These are phyloP conservation scores for Chinchilla lanigera DNA, from an alignment of 2,113 vertebrate species.

Conservation along the genomic window DNA sequence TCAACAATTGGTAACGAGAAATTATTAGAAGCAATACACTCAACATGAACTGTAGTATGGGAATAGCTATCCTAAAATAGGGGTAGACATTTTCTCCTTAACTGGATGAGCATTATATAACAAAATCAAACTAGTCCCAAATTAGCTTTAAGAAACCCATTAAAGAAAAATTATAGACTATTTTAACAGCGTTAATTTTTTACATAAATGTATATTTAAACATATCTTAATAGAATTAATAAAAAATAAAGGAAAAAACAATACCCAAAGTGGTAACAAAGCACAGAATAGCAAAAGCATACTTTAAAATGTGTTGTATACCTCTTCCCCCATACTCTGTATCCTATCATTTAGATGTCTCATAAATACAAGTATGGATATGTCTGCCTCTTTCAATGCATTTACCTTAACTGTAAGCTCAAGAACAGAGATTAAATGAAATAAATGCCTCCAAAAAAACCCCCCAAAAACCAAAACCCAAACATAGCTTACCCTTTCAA, in stretches of 20 bases:
- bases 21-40: neutral
- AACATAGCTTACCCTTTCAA: constrained; percentile 92
- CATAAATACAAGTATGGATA: too few relatives aligned
- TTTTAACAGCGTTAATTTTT: neutral
- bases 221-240: neutral
- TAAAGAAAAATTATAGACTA: neutral
- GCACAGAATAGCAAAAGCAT: too few relatives aligned
- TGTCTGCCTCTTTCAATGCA: too few relatives aligned
- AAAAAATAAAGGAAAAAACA: too few relatives aligned
- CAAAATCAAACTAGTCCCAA: constrained; percentile 42
- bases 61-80: constrained; percentile 19
- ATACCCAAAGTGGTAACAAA: too few relatives aligned
- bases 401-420: too few relatives aligned
- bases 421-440: too few relatives aligned
- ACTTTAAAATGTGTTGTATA: too few relatives aligned
- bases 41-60: neutral
- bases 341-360: too few relatives aligned
- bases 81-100: neutral
- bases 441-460: too few relatives aligned
- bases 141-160: constrained; percentile 11
- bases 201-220: neutral
- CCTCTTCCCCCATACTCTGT: too few relatives aligned
- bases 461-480: too few relatives aligned
- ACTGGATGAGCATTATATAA: neutral
- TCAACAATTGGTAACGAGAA: neutral